Evolutionary conservation across 2,888 invertebrate species (phyloP), one percentile per base, ranked within the genome.

Genomic region (Bombylius discolor): DNA sequence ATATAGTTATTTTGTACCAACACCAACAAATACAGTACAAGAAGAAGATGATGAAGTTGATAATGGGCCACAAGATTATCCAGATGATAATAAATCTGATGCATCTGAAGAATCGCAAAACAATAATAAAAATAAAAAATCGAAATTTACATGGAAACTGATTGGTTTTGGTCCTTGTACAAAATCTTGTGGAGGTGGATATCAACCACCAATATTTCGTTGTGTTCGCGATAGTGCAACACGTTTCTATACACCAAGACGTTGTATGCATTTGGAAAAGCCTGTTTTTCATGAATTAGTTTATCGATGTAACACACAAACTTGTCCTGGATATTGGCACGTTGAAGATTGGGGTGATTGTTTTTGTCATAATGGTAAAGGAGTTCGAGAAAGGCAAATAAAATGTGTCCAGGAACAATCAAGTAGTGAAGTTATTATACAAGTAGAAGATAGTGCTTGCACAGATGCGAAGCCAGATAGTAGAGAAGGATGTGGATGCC

Each of bases 1-100:
- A 72, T 93, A 92, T 75, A 88, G 90, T 68, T 94, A 89, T 69
- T 82, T 87, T 62, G 75, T 92, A 58, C 89, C 90, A 48, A 73
- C 83, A 59, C 75, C 79, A 60, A 65, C 70, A 9, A 62, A 65
- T 9, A 58, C 65, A 3, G 76, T 60, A 58, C 62, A 61, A 70
- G 77, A 72, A 61, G 64, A 71, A 55, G 69, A 74, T 33, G 5
- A 42, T 42, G 39, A 42, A 42, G 4, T 42, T 11, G 70, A 70
- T 53, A 56, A 62, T 56, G 71, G 57, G 58, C 60, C 56, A 53
- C 62, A 64, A 32, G 56, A 63, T 55, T 63, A 68, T 56, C 61
- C 64, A 66, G 69, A 62, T 42, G 65, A 66, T 31, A 46, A 59
- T 33, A 47, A 3, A 14, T 31, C 36, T 23, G 34, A 53, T 32